Percentiles rank a stretch among this genome's conserved stretches.
Evolutionary conservation across 2,113 vertebrate genomes (phyloP).

Genomic region (Alces alces): DNA sequence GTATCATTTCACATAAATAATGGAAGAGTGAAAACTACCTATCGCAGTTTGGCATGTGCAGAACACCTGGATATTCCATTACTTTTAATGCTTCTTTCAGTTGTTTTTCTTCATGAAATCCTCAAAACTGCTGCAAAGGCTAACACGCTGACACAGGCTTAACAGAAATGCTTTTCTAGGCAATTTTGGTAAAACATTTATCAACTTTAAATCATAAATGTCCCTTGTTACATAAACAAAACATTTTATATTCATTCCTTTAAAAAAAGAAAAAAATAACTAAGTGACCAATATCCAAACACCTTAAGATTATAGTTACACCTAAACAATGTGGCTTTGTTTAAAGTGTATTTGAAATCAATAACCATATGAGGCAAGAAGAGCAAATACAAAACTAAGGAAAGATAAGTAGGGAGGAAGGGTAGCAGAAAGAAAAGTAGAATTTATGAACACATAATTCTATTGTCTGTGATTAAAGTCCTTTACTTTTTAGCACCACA

Average conservation of each 20-base stretch:
- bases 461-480: slow-evolving; percentile 68
- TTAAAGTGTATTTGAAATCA: slow-evolving; percentile 46
- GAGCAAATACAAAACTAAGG: slow-evolving; percentile 38
- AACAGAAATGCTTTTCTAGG: slow-evolving; percentile 51
- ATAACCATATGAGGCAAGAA: slow-evolving; percentile 21
- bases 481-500: slow-evolving; percentile 78
- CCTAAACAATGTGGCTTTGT: slow-evolving; percentile 50
- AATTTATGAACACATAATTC: slow-evolving; percentile 60
- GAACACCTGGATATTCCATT: neutral
- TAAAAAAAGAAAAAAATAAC: neutral
- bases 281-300: slow-evolving; percentile 55
- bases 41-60: slow-evolving; percentile 31
- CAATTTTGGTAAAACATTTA: slow-evolving; percentile 60
- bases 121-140: slow-evolving; percentile 39
- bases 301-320: slow-evolving; percentile 11
- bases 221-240: slow-evolving; percentile 25
- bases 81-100: slow-evolving; percentile 4
- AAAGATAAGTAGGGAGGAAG: slow-evolving; percentile 57
- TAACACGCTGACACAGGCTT: neutral
- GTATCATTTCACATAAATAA: neutral
- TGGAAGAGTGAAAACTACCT: neutral
- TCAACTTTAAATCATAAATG: slow-evolving; percentile 37
- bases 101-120: slow-evolving; percentile 18
- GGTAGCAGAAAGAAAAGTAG: slow-evolving; percentile 33
- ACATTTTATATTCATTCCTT: slow-evolving; percentile 28